Evolutionary conservation across 2,888 invertebrate genomes (phyloP), one percentile per base, ranked within the genome.

Genomic region (Allygus modestus): DNA sequence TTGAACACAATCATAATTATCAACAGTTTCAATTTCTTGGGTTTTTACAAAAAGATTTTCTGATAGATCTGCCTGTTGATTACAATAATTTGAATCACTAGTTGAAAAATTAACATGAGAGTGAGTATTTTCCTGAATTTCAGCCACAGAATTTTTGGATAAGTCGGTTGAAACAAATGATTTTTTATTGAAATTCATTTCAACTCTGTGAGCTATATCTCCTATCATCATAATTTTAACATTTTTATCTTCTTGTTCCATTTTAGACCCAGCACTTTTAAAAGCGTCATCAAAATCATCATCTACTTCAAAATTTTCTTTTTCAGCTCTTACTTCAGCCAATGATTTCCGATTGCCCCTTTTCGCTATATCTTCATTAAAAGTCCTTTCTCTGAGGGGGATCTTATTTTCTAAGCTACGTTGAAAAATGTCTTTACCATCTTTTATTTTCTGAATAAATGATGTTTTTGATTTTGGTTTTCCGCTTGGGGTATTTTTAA

Each of bases 31-130:
- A 28, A 2, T 73, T 33, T 73, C 73, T 73, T 73, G 77, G 5
- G 77, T 77, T 12, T 77, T 77, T 15, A 77, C 51, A 77, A 77
- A 79, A 11, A 79, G n/a, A 33, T 31, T 20, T 58, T 79, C 58
- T 31, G 33, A 54, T 33, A 37, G 17, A 2, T 79, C 58, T 33
- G 58, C 33, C 9, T 33, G 20, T 54, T 54, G 54, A 20, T 0
- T 54, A 11, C 20, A 46, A 46, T 12, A 46, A 46, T 46, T 46
- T 46, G 12, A 15, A 15, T 46, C 17, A 46, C 17, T 46, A 15
- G 46, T 46, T 46, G 46, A 37, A 37, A 37, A 37, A 4, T 9
- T 9, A 37, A 37, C 9, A 7, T 37, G 4, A 37, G 37, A 7
- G 37, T 37, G 5, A 37, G 37, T 37, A 37, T 37, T 37, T 37